Evolutionary conservation across 1,140 invertebrate genomes (phyloP).

Genomic region (Zaprionus tsacasi): DNA sequence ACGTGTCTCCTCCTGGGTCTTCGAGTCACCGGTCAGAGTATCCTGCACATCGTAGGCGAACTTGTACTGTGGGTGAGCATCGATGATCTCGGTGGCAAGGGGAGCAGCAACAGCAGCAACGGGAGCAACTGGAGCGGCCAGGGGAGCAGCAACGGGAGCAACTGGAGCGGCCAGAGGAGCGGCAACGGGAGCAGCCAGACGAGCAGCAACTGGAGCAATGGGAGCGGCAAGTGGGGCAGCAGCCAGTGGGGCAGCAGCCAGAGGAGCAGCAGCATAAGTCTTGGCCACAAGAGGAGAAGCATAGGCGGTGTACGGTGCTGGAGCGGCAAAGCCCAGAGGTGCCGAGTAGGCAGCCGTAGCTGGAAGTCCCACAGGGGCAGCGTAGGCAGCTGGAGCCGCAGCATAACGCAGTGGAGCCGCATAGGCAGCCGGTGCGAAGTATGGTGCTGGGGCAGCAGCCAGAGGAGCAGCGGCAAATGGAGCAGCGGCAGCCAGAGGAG

Average conservation of each 20-base stretch:
- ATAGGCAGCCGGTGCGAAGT: conserved; percentile 26
- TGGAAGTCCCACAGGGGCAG: conserved; percentile 49
- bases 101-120: conserved; percentile 57
- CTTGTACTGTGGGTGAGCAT: conserved; percentile 86
- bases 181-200: conserved; percentile 50
- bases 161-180: conserved; percentile 74
- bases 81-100: conserved; percentile 79
- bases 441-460: conserved; percentile 58
- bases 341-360: conserved; percentile 40
- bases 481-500: conserved; percentile 44
- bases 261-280: conserved; percentile 51
- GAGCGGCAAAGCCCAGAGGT: conserved; percentile 38
- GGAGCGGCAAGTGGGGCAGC: conserved; percentile 52
- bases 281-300: conserved; percentile 50
- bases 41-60: conserved; percentile 86
- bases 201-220: conserved; percentile 47
- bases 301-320: conserved; percentile 51
- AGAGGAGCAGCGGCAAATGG: conserved; percentile 45
- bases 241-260: conserved; percentile 53
- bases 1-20: conserved; percentile 86
- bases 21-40: conserved; percentile 86
- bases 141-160: conserved; percentile 61
- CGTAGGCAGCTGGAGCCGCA: conserved; percentile 59
- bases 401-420: conserved; percentile 35
- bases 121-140: conserved; percentile 40